Evolutionary conservation across 23 tunicate species (phyloP).

Genomic region (Clavelina lepadiformis): DNA sequence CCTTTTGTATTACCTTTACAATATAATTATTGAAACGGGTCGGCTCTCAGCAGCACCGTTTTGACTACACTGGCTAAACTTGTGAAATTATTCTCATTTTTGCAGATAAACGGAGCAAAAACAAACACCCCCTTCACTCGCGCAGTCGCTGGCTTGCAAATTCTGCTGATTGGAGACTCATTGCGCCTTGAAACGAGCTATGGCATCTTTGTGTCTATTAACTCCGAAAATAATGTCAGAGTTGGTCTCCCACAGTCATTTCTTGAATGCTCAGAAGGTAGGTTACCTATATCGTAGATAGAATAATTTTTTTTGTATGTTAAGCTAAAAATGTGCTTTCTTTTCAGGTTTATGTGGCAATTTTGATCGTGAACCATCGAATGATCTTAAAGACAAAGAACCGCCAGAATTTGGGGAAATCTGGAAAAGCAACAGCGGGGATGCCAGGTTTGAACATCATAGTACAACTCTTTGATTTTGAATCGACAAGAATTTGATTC

Average conservation of each 20-base stretch:
- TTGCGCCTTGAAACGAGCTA: constrained; percentile 22
- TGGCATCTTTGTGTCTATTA: constrained; percentile 27
- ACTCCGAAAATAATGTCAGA: constrained; percentile 20
- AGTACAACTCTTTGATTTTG: too few species aligned
- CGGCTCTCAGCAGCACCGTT: too few species aligned
- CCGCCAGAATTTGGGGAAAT: constrained; percentile 18
- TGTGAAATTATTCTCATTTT: not conserved
- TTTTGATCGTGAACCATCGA: constrained; percentile 8
- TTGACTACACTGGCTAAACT: constrained; percentile 5
- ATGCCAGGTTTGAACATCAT: too few species aligned
- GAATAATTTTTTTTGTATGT: too few species aligned
- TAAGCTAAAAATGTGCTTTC: not conserved
- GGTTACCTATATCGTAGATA: too few species aligned
- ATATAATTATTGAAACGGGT: too few species aligned
- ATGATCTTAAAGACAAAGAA: constrained; percentile 22
- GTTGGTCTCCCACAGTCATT: constrained; percentile 29
- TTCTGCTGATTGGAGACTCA: constrained; percentile 8
- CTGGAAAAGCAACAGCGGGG: constrained; percentile 18
- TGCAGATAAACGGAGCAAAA: constrained; percentile 14
- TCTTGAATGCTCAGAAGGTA: constrained; percentile 28
- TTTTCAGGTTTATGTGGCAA: constrained; percentile 42
- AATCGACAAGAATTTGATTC: too few species aligned
- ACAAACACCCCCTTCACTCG: constrained; percentile 13
- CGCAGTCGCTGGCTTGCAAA: constrained; percentile 1
- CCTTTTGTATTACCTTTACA: too few species aligned